These are phyloP conservation scores for Nothocercus julius DNA, from an alignment of 2,113 vertebrate species.

Conservation along the genomic window DNA sequence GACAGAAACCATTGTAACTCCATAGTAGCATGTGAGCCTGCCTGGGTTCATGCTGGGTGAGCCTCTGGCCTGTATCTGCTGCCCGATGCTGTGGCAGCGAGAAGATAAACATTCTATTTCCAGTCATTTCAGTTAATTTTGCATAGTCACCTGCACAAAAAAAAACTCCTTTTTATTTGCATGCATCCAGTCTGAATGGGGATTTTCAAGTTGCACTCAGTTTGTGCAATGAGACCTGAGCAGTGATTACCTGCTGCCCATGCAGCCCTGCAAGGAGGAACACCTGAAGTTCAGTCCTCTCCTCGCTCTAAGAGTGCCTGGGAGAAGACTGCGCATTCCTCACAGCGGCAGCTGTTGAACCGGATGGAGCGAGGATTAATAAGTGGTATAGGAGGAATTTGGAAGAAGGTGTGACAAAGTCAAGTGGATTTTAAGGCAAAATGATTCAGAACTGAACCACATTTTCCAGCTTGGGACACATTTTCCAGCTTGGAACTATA, in stretches of 20 bases:
- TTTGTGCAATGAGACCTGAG: neutral
- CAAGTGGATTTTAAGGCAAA: neutral
- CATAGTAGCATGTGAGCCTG: neutral
- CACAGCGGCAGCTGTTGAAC: neutral
- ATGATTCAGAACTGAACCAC: neutral
- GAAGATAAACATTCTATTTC: neutral
- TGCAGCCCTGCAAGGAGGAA: neutral
- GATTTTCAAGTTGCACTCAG: neutral
- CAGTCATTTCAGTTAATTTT: neutral
- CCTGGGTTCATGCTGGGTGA: accelerated
- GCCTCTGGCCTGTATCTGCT: neutral
- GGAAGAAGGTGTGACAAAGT: neutral
- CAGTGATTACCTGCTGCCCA: neutral
- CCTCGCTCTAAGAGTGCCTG: neutral
- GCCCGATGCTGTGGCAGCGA: neutral
- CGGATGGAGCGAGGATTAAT: neutral
- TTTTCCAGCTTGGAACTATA: neutral
- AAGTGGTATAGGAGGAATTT: neutral
- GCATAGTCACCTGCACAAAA: neutral
- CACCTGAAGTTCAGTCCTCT: neutral
- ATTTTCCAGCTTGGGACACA: neutral
- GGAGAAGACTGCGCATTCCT: neutral
- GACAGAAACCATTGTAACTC: neutral
- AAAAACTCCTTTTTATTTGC: neutral
- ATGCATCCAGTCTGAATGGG: neutral